Percentiles rank a stretch among this genome's conserved stretches.
Evolutionary conservation across 2,888 invertebrate species (phyloP).

Genomic region (Steinernema carpocapsae): DNA sequence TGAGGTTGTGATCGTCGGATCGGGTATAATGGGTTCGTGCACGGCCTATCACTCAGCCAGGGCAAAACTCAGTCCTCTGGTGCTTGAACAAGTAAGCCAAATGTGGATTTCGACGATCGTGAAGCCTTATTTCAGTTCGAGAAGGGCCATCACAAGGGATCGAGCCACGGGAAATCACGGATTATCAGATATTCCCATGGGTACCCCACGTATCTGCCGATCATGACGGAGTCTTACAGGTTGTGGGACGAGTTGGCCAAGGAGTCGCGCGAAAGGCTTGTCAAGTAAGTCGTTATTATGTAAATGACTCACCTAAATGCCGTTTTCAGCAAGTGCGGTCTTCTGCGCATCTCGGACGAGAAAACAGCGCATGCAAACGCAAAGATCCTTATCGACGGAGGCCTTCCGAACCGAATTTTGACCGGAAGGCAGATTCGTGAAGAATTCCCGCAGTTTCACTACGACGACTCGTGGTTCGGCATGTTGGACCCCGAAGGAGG

Average conservation of each 20-base stretch:
- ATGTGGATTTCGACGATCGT: too few relatives aligned
- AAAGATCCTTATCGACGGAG: not conserved
- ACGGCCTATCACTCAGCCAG: not conserved
- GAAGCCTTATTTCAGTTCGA: not conserved
- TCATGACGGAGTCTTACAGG: not conserved
- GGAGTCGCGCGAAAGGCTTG: not conserved
- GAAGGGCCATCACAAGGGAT: not conserved
- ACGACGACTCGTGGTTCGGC: not conserved
- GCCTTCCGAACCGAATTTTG: not conserved
- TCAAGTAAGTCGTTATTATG: not conserved
- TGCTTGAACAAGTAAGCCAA: not conserved
- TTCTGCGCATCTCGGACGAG: not conserved
- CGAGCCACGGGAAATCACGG: not conserved
- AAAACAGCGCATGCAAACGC: not conserved
- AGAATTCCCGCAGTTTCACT: not conserved
- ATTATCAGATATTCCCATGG: constrained; percentile 3
- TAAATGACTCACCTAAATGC: not conserved
- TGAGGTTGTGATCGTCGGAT: not conserved
- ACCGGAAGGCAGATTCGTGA: not conserved
- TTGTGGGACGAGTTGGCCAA: not conserved
- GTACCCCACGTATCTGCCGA: not conserved
- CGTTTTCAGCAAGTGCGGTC: not conserved
- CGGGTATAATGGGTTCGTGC: constrained; percentile 5
- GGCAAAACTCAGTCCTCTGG: not conserved
- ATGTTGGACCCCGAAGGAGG: not conserved